Evolutionary conservation across 2,888 invertebrate species (phyloP).

Genomic region (Ommatoiulus sabulosus): DNA sequence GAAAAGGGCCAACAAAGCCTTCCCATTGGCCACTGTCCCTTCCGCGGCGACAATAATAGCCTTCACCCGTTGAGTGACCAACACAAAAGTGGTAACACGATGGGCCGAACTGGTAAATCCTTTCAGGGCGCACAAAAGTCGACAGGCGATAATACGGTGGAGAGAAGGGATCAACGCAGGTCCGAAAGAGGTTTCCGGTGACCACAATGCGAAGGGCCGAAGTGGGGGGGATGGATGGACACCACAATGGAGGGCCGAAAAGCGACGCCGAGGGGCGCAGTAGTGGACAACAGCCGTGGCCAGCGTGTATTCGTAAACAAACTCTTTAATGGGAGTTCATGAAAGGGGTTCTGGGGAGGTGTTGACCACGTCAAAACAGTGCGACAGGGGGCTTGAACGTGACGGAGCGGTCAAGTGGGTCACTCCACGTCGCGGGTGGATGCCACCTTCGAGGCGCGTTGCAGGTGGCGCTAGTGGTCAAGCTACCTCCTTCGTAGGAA

Average conservation of each 20-base stretch:
- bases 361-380: slow-evolving; percentile 20
- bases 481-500: no score
- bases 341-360: slow-evolving; percentile 8
- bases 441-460: background rate
- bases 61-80: slow-evolving; percentile 53
- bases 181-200: slow-evolving; percentile 18
- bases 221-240: background rate
- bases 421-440: background rate
- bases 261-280: background rate
- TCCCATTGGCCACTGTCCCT: slow-evolving; percentile 20
- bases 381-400: background rate
- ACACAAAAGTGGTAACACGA: slow-evolving; percentile 48
- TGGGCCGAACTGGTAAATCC: slow-evolving; percentile 49
- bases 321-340: background rate
- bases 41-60: slow-evolving; percentile 1
- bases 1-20: slow-evolving; percentile 37
- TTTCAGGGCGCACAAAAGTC: slow-evolving; percentile 38
- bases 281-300: background rate
- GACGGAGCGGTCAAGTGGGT: background rate
- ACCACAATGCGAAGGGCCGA: slow-evolving; percentile 30
- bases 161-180: background rate
- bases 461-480: slow-evolving; percentile 25
- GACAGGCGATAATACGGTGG: slow-evolving; percentile 47
- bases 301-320: background rate
- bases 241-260: background rate